Evolutionary conservation across 2,888 invertebrate genomes (phyloP), one percentile per base, ranked within the genome.

Genomic region (Myopa testacea): DNA sequence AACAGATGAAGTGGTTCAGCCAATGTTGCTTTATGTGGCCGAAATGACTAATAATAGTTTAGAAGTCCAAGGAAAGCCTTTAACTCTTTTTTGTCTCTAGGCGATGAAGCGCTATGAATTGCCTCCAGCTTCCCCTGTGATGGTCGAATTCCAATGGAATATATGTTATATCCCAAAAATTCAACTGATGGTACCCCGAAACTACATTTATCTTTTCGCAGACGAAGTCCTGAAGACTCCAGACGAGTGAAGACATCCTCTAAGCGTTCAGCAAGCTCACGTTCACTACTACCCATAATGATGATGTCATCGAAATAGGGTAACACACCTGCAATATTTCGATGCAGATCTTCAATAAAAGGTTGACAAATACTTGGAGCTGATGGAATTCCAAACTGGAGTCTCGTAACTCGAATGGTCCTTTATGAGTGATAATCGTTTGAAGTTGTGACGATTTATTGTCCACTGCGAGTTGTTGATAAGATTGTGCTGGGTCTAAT

Each of bases 401-500:
- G 77, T 4, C 84, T 78, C 12, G 77, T 83, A 34, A 83, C 82
- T 38, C 77, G 75, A 85, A 88, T 7, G 85, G 79, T 0, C 87
- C 87, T 72, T 82, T 84, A 72, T 86, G 86, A 1, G 86, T 88
- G 38, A 82, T 83, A 16, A 87, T 84, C 0, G 86, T 86, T n/a
- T 82, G 84, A n/a, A n/a, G n/a, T n/a, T n/a, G n/a, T n/a, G n/a
- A n/a, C n/a, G n/a, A n/a, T n/a, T n/a, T n/a, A n/a, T 86, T 82
- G 76, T 86, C 85, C 7, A 87, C 80, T 12, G 75, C 63, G n/a
- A 86, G 74, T 80, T 89, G 87, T 75, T 85, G 84, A 80, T 87
- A 89, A 7, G 87, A 87, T 71, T 87, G 84, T 4, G 81, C 79
- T 16, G 88, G 80, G 79, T 90, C 88, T 8, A 89, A 80, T 79